These are phyloP conservation scores for Neoniphon sammara DNA, from an alignment of 2,797 vertebrate genomes.

Conservation along the genomic window DNA sequence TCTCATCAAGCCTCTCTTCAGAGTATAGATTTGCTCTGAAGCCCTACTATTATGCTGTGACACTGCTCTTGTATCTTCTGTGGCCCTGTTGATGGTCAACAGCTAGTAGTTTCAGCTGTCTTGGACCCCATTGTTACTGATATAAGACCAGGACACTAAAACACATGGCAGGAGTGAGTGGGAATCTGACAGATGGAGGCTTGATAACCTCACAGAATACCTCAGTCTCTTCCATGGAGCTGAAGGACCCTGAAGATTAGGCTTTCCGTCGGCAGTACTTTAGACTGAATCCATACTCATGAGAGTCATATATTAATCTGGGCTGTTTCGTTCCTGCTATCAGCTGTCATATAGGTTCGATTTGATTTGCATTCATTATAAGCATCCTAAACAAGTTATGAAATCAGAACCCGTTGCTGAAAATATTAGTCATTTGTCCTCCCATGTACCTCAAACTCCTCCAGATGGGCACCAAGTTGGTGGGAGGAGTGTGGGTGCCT, in stretches of 20 bases:
- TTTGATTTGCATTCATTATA: conserved; percentile 35
- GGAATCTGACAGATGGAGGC: conserved; percentile 72
- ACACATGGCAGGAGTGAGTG: conserved; percentile 55
- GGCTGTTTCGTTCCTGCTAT: background rate
- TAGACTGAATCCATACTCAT: conserved; percentile 55
- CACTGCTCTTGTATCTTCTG: background rate
- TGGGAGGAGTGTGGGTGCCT: conserved; percentile 32
- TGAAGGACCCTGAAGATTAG: conserved; percentile 57
- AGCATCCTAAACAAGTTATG: background rate
- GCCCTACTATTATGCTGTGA: background rate
- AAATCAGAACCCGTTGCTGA: conserved; percentile 1
- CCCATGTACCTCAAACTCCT: conserved; percentile 42
- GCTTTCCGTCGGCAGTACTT: conserved; percentile 40
- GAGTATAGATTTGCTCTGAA: background rate
- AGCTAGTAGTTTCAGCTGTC: conserved; percentile 42
- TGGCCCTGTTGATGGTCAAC: conserved; percentile 11
- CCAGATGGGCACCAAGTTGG: conserved; percentile 74
- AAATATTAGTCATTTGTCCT: conserved; percentile 9
- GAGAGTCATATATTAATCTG: conserved; percentile 22
- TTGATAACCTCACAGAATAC: conserved; percentile 45
- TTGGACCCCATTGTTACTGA: conserved; percentile 46
- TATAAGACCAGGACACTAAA: conserved; percentile 34
- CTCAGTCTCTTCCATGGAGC: conserved; percentile 23
- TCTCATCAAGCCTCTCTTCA: background rate
- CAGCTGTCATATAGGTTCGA: conserved; percentile 27